Percentiles rank a stretch among this genome's conserved stretches.
These are phyloP conservation scores for Anticlea derivata DNA, from an alignment of 2,888 invertebrate genomes.

Conservation along the genomic window DNA sequence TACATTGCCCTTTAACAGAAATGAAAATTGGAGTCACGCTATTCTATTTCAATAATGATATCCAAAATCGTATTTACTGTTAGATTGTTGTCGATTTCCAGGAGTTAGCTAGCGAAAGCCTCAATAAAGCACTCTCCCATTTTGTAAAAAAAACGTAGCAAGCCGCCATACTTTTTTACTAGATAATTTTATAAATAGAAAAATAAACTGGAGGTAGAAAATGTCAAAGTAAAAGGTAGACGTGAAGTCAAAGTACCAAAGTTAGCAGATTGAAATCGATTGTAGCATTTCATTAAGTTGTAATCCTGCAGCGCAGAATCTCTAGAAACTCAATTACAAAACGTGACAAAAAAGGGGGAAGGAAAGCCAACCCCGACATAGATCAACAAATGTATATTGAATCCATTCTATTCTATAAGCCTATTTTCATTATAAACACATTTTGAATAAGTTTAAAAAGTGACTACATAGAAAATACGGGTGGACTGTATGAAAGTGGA, in stretches of 20 bases:
- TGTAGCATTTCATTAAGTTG: conserved; percentile 5
- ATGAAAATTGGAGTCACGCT: conserved; percentile 7
- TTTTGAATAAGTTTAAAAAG: conserved; percentile 14
- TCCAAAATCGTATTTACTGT: too few species aligned
- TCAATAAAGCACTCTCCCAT: too few species aligned
- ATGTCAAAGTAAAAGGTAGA: neutral
- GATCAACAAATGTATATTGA: neutral
- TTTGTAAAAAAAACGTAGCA: too few species aligned
- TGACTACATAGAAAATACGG: too few species aligned
- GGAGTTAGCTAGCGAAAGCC: neutral
- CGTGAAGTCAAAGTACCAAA: neutral
- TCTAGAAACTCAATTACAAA: neutral
- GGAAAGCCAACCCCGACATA: neutral
- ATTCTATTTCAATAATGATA: neutral
- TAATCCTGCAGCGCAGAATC: neutral
- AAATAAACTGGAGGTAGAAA: neutral
- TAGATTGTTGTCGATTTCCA: too few species aligned
- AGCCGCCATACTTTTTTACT: too few species aligned
- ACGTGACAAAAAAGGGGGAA: conserved; percentile 9
- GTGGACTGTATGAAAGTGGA: too few species aligned
- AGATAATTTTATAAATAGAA: neutral
- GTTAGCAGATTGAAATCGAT: conserved; percentile 1
- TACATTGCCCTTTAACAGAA: conserved; percentile 1
- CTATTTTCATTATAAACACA: conserved; percentile 18
- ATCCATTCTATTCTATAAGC: conserved; percentile 9